Percentiles rank a stretch among this genome's conserved stretches.
Evolutionary conservation across 1,140 invertebrate species (phyloP).

Genomic region (Doryteuthis pealeii): DNA sequence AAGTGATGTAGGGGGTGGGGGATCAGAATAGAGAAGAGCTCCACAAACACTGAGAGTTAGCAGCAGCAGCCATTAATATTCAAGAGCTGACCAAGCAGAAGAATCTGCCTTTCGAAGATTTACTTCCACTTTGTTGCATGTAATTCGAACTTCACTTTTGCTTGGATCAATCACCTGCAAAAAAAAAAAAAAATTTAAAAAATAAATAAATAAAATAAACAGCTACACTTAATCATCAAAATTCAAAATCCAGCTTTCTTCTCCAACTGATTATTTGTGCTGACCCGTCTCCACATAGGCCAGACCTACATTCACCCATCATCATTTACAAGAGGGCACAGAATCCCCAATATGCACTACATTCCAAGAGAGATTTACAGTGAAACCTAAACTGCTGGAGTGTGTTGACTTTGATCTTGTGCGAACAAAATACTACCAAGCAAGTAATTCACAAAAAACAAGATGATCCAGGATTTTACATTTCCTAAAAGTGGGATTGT

Average conservation of each 20-base stretch:
- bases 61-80: constrained; percentile 11
- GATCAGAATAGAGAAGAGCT: too few species aligned
- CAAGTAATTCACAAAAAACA: constrained; percentile 54
- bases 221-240: background rate
- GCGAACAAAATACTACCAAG: too few species aligned
- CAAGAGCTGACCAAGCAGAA: constrained; percentile 71
- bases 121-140: constrained; percentile 93
- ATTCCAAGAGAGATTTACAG: too few species aligned
- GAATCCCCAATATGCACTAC: too few species aligned
- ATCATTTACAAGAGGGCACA: too few species aligned
- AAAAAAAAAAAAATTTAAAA: constrained; percentile 12
- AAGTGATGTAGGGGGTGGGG: too few species aligned
- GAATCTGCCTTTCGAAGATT: constrained; percentile 85
- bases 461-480: background rate
- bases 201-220: background rate
- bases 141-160: constrained; percentile 75
- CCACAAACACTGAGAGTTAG: too few species aligned
- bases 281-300: background rate
- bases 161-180: constrained; percentile 59
- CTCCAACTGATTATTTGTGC: background rate
- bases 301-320: constrained; percentile 12
- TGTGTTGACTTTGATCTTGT: too few species aligned
- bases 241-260: background rate
- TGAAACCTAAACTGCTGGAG: too few species aligned
- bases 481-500: too few species aligned